These are phyloP conservation scores for Ypsolopha sequella DNA, from an alignment of 2,888 invertebrate species.

Conservation along the genomic window DNA sequence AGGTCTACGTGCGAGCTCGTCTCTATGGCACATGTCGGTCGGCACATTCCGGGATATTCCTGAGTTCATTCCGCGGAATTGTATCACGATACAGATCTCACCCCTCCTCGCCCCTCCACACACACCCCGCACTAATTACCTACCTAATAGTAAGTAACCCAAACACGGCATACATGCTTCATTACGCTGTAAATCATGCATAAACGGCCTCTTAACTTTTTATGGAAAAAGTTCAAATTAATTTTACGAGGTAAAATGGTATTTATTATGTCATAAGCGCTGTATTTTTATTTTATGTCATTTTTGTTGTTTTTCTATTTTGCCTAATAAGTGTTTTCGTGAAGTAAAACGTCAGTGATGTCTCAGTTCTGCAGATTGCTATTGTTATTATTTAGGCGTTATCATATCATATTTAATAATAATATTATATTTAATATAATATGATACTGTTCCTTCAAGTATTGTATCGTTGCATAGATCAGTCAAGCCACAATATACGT, in stretches of 20 bases:
- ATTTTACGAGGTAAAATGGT: background rate
- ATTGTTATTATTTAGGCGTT: background rate
- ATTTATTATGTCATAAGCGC: background rate
- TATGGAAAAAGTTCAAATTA: background rate
- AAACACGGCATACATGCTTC: background rate
- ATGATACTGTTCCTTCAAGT: too few species aligned
- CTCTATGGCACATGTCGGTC: background rate
- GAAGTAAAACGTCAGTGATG: background rate
- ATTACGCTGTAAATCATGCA: conserved; percentile 6
- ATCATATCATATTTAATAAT: background rate
- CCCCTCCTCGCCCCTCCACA: background rate
- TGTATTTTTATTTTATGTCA: background rate
- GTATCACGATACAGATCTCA: conserved; percentile 1
- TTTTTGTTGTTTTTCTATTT: background rate
- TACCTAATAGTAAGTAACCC: background rate
- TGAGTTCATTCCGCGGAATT: conserved; percentile 4
- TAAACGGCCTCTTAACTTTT: background rate
- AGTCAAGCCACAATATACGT: too few species aligned
- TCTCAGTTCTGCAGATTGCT: background rate
- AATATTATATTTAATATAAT: too few species aligned
- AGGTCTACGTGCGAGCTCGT: background rate
- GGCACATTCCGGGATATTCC: conserved; percentile 4
- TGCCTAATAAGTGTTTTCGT: background rate
- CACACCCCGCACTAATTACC: background rate
- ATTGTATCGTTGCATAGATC: background rate